Evolutionary conservation across 2,797 vertebrate species (phyloP).

Genomic region (Periophthalmus magnuspinnatus): DNA sequence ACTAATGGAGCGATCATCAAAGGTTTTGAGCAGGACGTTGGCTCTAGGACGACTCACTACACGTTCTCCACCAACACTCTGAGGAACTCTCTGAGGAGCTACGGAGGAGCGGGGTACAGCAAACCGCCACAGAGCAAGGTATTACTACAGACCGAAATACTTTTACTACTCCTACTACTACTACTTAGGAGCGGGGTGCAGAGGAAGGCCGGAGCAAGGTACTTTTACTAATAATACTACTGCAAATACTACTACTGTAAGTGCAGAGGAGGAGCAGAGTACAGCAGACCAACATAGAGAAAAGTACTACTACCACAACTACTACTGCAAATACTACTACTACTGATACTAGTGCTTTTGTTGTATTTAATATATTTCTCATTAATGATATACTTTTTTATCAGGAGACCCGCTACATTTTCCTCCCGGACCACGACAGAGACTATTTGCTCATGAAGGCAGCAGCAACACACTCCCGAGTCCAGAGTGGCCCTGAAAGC

Average conservation of each 20-base stretch:
- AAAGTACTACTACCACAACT: too few relatives aligned
- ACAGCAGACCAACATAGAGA: too few relatives aligned
- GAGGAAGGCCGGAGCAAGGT: too few relatives aligned
- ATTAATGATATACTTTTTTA: background rate
- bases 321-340: too few relatives aligned
- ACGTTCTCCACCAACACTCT: constrained; percentile 85
- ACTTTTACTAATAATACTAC: too few relatives aligned
- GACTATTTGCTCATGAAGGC: constrained; percentile 82
- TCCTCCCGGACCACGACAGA: constrained; percentile 81
- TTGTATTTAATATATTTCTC: too few relatives aligned
- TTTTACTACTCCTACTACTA: background rate
- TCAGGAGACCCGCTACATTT: constrained; percentile 82
- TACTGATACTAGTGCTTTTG: background rate
- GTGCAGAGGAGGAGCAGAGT: too few relatives aligned
- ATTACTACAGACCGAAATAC: background rate
- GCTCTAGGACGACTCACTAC: constrained; percentile 81
- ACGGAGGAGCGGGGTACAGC: constrained; percentile 56
- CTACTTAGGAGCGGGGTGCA: background rate
- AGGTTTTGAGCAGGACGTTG: constrained; percentile 81
- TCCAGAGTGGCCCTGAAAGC: constrained; percentile 62
- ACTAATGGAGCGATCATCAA: constrained; percentile 77
- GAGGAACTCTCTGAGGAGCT: constrained; percentile 76
- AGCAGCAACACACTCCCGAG: constrained; percentile 52
- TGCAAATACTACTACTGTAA: too few relatives aligned
- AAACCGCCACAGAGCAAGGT: constrained; percentile 68